These are phyloP conservation scores for Tetraneura akinire DNA, from an alignment of 1,140 invertebrate genomes.

Conservation along the genomic window DNA sequence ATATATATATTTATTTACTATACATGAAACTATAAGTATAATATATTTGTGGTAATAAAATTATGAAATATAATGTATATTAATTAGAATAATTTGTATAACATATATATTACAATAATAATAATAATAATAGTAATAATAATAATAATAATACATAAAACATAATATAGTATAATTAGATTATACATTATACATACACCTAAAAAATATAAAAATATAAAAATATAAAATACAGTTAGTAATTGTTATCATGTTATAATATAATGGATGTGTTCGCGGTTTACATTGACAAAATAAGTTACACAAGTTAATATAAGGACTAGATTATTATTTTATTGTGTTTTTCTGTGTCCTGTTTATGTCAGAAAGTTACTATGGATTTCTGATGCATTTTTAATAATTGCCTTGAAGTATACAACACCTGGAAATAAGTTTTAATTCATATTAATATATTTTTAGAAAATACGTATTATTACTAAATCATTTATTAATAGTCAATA, in stretches of 20 bases:
- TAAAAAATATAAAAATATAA: not conserved
- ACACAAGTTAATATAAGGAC: conserved; percentile 1
- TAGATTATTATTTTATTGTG: not conserved
- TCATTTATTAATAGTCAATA: no score
- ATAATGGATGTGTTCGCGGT: not conserved
- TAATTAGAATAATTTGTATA: conserved; percentile 10
- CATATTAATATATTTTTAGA: no score
- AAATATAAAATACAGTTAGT: not conserved
- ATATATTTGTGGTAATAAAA: conserved; percentile 39
- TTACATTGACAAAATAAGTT: no score
- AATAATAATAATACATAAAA: not conserved
- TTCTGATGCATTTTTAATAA: no score
- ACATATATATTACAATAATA: not conserved
- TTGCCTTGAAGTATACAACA: not conserved
- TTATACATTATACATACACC: not conserved
- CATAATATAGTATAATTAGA: no score
- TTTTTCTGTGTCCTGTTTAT: not conserved
- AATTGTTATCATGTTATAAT: not conserved
- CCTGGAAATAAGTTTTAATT: conserved; percentile 2
- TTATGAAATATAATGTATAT: conserved; percentile 18
- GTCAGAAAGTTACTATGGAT: not conserved
- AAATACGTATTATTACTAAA: no score
- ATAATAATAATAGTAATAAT: not conserved
- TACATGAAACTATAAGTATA: not conserved
- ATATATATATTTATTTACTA: not conserved